Percentiles rank a stretch among this genome's conserved stretches.
phyloP scores from a whole-genome alignment of 2,797 vertebrate species.

The Falco novaeseelandiae region DNA sequence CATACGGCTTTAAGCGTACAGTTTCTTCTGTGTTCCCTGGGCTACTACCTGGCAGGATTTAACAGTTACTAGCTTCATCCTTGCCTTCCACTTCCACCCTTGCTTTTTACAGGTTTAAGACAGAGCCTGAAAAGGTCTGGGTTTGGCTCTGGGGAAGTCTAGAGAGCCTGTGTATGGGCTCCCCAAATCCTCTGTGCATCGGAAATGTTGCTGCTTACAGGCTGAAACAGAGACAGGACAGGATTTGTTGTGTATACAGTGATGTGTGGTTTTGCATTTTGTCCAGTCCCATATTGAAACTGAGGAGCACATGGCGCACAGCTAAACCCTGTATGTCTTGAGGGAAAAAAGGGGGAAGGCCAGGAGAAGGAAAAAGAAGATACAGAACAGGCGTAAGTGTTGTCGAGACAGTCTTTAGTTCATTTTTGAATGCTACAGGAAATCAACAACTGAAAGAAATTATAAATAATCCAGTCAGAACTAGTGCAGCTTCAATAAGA shows the following conservation, averaged over 20 bases:
- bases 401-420: neutral
- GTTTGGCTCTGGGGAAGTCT: neutral
- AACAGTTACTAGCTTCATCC: neutral
- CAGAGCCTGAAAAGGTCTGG: neutral
- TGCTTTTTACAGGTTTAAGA: neutral
- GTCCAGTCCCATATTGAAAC: neutral
- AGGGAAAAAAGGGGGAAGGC: neutral
- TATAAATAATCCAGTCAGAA: conserved; percentile 17
- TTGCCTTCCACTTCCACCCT: neutral
- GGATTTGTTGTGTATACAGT: neutral
- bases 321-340: neutral
- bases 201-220: neutral
- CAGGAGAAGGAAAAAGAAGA: neutral
- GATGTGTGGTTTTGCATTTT: neutral
- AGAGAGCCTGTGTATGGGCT: neutral
- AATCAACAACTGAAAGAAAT: conserved; percentile 13
- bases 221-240: neutral
- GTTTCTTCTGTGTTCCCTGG: neutral
- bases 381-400: neutral
- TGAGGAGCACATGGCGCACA: neutral
- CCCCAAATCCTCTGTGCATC: accelerated
- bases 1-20: neutral
- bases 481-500: conserved; percentile 2
- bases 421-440: neutral
- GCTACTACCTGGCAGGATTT: neutral